Evolutionary conservation across 2,113 vertebrate species (phyloP).

Genomic region (Myocastor coypus): DNA sequence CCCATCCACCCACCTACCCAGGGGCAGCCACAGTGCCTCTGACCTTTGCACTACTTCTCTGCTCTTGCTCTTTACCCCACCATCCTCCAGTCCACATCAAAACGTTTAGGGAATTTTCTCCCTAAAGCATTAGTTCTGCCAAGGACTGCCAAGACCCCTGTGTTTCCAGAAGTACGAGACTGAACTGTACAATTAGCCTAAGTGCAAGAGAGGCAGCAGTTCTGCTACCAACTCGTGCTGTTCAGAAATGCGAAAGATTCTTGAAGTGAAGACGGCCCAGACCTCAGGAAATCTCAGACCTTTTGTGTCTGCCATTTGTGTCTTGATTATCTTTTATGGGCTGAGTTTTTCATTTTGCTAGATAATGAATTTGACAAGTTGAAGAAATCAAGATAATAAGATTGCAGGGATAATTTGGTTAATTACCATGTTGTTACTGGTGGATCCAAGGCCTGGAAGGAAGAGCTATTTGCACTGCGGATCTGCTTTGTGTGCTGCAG

Average conservation of each 20-base stretch:
- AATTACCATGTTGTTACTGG: slow-evolving; percentile 84
- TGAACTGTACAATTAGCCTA: not conserved
- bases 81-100: not conserved
- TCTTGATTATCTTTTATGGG: slow-evolving; percentile 80
- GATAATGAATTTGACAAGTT: slow-evolving; percentile 83
- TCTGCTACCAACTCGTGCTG: rapidly evolving
- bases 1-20: not conserved
- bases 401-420: slow-evolving; percentile 85
- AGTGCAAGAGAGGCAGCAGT: not conserved
- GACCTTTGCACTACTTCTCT: not conserved
- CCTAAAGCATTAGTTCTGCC: not conserved
- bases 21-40: not conserved
- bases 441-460: slow-evolving; percentile 76
- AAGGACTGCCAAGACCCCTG: not conserved
- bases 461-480: slow-evolving; percentile 78
- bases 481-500: slow-evolving; percentile 79
- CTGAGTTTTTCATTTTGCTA: slow-evolving; percentile 81
- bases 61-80: not conserved
- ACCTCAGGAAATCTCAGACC: slow-evolving; percentile 60
- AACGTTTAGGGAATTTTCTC: not conserved
- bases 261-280: not conserved
- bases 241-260: not conserved
- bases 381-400: slow-evolving; percentile 85
- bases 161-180: not conserved
- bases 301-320: slow-evolving; percentile 72